Evolutionary conservation across 2,888 invertebrate species (phyloP).

Genomic region (Tenthredo mesomela): DNA sequence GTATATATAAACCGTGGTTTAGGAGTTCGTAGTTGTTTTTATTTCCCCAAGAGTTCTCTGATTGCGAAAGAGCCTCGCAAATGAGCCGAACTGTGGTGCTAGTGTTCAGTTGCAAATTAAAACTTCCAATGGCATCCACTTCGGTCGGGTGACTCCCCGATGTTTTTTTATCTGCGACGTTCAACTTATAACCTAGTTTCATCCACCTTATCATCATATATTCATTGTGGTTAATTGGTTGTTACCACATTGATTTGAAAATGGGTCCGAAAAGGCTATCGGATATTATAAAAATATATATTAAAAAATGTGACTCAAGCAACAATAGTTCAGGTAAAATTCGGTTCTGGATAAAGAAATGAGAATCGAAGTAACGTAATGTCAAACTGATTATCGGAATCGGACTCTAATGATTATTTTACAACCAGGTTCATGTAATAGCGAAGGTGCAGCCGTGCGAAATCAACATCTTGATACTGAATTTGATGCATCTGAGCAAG

Average conservation of each 20-base stretch:
- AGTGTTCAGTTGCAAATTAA: too few species aligned
- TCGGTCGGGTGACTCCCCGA: too few species aligned
- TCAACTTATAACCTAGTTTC: background rate
- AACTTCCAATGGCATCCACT: too few species aligned
- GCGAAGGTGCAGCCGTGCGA: constrained; percentile 5
- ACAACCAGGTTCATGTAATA: background rate
- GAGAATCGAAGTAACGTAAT: background rate
- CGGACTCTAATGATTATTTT: constrained; percentile 9
- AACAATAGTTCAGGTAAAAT: constrained; percentile 23
- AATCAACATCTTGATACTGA: constrained; percentile 27
- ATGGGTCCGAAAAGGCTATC: background rate
- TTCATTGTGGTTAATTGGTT: background rate
- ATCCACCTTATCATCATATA: background rate
- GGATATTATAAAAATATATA: too few species aligned
- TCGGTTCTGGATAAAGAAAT: constrained; percentile 22
- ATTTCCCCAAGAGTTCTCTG: too few species aligned
- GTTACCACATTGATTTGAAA: background rate
- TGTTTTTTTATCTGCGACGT: too few species aligned
- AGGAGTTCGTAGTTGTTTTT: too few species aligned
- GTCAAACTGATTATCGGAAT: background rate
- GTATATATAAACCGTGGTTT: too few species aligned
- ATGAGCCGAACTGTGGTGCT: too few species aligned
- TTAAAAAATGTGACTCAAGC: constrained; percentile 17
- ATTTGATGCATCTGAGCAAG: background rate
- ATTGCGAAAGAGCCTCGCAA: too few species aligned